A percentile compares a stretch with the other conserved stretches of the same genome.
phyloP scores from a whole-genome alignment of 2,797 vertebrate genomes.

The Sternotherus odoratus region DNA sequence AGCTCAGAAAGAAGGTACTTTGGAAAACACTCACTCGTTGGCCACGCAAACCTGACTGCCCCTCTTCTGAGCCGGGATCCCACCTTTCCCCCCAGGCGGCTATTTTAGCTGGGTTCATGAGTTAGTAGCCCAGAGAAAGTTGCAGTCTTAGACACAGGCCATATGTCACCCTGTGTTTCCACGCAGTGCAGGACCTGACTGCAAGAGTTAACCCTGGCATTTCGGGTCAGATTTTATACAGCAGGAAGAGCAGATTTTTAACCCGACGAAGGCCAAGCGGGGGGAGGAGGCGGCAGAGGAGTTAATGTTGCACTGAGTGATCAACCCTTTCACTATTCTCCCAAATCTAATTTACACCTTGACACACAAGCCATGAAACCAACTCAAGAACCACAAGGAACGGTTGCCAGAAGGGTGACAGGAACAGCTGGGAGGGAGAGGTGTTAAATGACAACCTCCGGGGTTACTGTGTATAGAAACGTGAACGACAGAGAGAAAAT shows the following conservation, averaged over 20 bases:
- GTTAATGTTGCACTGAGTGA: background rate
- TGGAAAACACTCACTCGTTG: background rate
- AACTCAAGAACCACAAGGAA: conserved; percentile 19
- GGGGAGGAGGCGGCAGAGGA: background rate
- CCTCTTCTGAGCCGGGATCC: background rate
- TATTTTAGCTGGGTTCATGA: background rate
- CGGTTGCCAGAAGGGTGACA: conserved; percentile 18
- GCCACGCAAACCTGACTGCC: too few relatives aligned
- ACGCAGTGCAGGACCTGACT: too few relatives aligned
- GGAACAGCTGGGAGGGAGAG: background rate
- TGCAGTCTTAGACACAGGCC: background rate
- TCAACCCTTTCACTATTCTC: background rate
- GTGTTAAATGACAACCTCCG: conserved; percentile 10
- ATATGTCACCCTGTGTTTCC: background rate
- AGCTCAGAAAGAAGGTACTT: background rate
- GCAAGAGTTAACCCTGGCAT: background rate
- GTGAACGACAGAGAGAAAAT: conserved; percentile 28
- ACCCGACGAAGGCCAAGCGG: background rate
- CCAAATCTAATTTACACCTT: conserved; percentile 61
- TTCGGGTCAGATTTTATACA: background rate
- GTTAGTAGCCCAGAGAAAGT: background rate
- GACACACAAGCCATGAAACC: background rate
- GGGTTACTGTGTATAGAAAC: conserved; percentile 52
- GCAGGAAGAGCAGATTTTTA: background rate
- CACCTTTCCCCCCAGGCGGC: background rate